Conservation (phyloP, 2,888 invertebrate genomes). For the Macroteleia sp. region DNA sequence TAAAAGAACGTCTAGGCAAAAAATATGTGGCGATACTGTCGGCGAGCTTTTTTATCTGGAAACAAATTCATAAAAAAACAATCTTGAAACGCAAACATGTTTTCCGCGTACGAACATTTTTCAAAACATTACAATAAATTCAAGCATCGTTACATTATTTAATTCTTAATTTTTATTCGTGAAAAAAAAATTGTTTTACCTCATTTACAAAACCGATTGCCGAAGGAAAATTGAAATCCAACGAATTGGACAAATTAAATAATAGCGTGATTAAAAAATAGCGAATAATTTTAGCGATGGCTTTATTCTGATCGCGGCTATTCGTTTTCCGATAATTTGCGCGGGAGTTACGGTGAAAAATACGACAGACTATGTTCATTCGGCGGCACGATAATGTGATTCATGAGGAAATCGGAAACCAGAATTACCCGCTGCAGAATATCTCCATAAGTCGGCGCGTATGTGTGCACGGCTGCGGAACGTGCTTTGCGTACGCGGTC, state of each 20-base stretch:
- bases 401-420: conserved; percentile 42
- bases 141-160: too few relatives aligned
- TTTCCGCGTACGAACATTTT: too few relatives aligned
- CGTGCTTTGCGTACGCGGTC: conserved; percentile 23
- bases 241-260: not conserved
- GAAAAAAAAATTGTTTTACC: too few relatives aligned
- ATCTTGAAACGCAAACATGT: too few relatives aligned
- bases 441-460: conserved; percentile 35
- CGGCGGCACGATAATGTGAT: conserved; percentile 26
- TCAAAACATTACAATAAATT: too few relatives aligned
- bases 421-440: conserved; percentile 22
- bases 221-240: too few relatives aligned
- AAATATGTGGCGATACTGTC: too few relatives aligned
- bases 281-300: not conserved
- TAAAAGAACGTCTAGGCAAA: too few relatives aligned
- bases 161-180: too few relatives aligned
- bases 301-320: not conserved
- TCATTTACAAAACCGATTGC: too few relatives aligned
- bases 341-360: conserved; percentile 17
- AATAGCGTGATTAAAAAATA: conserved; percentile 8
- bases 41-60: too few relatives aligned
- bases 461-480: not conserved
- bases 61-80: too few relatives aligned
- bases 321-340: conserved; percentile 19
- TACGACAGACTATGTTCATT: conserved; percentile 9